Percentiles rank a stretch among this genome's conserved stretches.
phyloP scores from a whole-genome alignment of 2,888 invertebrate species.

The Cryptus viduatorius region DNA sequence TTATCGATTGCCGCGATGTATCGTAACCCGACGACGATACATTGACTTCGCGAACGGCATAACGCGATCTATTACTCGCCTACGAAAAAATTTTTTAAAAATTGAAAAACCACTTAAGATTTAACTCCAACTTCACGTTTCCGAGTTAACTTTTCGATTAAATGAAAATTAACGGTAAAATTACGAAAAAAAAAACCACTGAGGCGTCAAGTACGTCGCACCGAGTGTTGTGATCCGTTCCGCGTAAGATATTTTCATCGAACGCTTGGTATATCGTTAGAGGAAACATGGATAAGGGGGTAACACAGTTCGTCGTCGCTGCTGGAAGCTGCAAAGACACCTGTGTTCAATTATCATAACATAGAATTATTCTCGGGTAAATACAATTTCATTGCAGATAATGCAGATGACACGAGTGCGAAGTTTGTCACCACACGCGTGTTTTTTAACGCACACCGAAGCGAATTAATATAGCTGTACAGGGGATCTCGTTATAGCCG shows the following conservation, averaged over 20 bases:
- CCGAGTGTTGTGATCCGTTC: constrained; percentile 51
- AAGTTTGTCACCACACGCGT: constrained; percentile 51
- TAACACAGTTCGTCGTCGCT: constrained; percentile 17
- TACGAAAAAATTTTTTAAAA: too few species aligned
- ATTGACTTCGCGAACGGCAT: constrained; percentile 28
- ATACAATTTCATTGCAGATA: constrained; percentile 75
- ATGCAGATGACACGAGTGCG: constrained; percentile 73
- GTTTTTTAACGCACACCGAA: background rate
- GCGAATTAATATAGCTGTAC: constrained; percentile 5
- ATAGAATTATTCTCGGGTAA: constrained; percentile 78
- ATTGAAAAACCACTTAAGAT: background rate
- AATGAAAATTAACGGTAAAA: background rate
- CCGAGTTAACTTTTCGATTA: background rate
- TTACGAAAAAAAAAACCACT: background rate
- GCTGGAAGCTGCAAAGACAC: constrained; percentile 77
- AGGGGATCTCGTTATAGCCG: constrained; percentile 18
- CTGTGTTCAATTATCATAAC: constrained; percentile 81
- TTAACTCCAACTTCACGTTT: background rate
- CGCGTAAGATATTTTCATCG: constrained; percentile 50
- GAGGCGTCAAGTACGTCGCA: constrained; percentile 49
- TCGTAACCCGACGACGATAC: constrained; percentile 16
- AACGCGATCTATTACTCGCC: background rate
- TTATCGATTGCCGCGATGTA: background rate
- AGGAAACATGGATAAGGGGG: constrained; percentile 27
- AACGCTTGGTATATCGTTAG: constrained; percentile 40